Evolutionary conservation across 2,797 vertebrate species (phyloP), one percentile per base, ranked within the genome.

Genomic region (Hypotaenidia philippensis): DNA sequence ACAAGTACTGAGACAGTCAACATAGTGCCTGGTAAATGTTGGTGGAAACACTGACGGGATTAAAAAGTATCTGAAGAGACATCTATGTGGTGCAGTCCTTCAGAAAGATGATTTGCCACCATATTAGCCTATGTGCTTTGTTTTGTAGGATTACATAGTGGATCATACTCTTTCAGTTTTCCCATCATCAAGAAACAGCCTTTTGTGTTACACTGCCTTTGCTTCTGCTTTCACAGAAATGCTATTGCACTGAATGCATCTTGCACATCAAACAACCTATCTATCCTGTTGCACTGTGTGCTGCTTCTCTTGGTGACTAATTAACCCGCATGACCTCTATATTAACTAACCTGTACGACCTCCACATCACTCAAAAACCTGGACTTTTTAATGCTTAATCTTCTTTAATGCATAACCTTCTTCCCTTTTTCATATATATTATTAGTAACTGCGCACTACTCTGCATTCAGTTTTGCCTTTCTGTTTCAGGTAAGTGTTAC

Each of bases 71-170:
- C 21, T 34, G 22, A 64, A 88, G 40, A 63, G 49, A 31, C 22
- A 2, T 15, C 5, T 76, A 5, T 12, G 8, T 68, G 19, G 34
- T 52, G 21, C 32, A 59, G 64, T 38, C 38, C 20, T 57, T 56
- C 25, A 50, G 26, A 50, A 59, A 11, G 8, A 31, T 14, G 5
- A 50, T 50, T 57, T 45, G 15, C 19, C 27, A 79, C 25, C 12
- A 4, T 60, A 49, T 61, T 44, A 65, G 9, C 17, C 2, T 2
- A 2, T 0, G 0, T n/a, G 16, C 34, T 66, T 85, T 66, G 17
- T 49, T 79, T 79, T 52, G 9, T 16, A 45, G 12, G 9, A 5
- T 52, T 41, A 68, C 10, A 41, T 17, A 63, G 26, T 57, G 5
- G 25, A 63, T 55, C 34, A 71, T 29, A 25, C 9, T 63, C 17